phyloP scores from a whole-genome alignment of 2,113 vertebrate genomes.

The Microtus oregoni region DNA sequence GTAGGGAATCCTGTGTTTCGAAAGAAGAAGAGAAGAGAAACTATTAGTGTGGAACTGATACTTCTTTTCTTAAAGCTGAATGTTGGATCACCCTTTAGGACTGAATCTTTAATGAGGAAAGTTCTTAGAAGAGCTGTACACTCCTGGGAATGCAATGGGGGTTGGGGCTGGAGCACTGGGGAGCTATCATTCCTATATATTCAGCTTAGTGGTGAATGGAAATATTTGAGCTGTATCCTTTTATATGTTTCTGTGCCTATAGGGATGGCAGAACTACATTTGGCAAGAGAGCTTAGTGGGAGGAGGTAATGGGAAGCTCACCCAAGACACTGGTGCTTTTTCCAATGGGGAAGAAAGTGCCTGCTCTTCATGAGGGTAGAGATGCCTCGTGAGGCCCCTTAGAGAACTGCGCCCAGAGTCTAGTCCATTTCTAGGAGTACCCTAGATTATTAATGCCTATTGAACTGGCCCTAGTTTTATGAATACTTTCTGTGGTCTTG shows the following conservation, averaged over 20 bases:
- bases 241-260: neutral
- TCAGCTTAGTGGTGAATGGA: neutral
- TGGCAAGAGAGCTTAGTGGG: neutral
- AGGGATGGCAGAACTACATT: neutral
- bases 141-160: neutral
- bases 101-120: neutral
- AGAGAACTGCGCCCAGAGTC: neutral
- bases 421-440: neutral
- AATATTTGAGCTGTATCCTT: conserved; percentile 24
- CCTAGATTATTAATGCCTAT: neutral
- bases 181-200: neutral
- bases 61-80: conserved; percentile 7
- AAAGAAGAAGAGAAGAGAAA: conserved; percentile 36
- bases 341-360: neutral
- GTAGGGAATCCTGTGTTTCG: conserved; percentile 42
- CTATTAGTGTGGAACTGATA: neutral
- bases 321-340: neutral
- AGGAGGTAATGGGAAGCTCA: neutral
- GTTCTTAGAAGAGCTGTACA: neutral
- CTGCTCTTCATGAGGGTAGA: neutral
- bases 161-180: neutral
- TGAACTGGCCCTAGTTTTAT: neutral
- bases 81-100: neutral
- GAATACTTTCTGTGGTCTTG: neutral
- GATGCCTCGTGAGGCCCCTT: neutral